phyloP scores from a whole-genome alignment of 30 jellyfish, hydroid and myxozoan genomes.

The Aurelia aurita region DNA sequence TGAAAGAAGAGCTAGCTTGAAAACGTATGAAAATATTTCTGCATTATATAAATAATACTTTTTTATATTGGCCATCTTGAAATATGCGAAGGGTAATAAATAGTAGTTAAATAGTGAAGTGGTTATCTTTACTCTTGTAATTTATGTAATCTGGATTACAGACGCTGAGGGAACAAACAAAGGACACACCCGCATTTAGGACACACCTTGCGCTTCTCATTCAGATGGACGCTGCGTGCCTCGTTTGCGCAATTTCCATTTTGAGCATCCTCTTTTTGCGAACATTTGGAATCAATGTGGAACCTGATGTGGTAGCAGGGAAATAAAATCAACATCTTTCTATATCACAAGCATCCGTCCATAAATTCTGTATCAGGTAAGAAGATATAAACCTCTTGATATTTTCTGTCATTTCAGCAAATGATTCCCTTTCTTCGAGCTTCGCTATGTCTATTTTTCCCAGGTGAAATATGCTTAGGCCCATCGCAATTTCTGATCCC shows the following conservation, averaged over 20 bases:
- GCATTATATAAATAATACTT: too few species aligned
- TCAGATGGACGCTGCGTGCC: slow-evolving; percentile 77
- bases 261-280: slow-evolving; percentile 52
- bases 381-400: neutral
- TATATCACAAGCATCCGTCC: slow-evolving; percentile 28
- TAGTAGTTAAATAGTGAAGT: too few species aligned
- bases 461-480: neutral
- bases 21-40: too few species aligned
- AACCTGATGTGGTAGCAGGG: slow-evolving; percentile 42
- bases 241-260: slow-evolving; percentile 68
- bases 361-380: slow-evolving; percentile 28
- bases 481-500: neutral
- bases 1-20: too few species aligned
- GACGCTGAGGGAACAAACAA: too few species aligned
- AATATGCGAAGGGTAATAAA: too few species aligned
- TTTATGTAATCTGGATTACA: too few species aligned
- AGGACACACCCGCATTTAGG: neutral
- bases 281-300: slow-evolving; percentile 45
- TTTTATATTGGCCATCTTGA: too few species aligned
- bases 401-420: too few species aligned
- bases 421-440: too few species aligned
- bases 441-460: neutral
- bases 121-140: too few species aligned
- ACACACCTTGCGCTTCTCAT: slow-evolving; percentile 56
- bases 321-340: slow-evolving; percentile 7